Conservation (phyloP, 1,140 invertebrate genomes). For the Platorchestia sp. region DNA sequence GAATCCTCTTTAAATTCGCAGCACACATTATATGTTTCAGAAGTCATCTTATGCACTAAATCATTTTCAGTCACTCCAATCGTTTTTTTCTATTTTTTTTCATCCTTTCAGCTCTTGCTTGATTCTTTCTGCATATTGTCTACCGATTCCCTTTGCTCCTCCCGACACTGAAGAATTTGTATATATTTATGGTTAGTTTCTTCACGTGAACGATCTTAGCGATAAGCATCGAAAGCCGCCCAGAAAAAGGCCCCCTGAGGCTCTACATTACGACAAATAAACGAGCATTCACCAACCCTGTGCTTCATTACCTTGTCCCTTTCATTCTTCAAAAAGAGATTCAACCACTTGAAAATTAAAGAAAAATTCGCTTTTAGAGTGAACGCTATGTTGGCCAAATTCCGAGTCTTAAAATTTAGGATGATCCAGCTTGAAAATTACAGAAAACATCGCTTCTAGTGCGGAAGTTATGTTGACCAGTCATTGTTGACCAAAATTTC, state of each 20-base stretch:
- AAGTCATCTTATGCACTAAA: not conserved
- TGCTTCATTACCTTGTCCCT: not conserved
- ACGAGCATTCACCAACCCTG: conserved; percentile 16
- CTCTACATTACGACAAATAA: conserved; percentile 2
- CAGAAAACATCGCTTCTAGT: too few relatives aligned
- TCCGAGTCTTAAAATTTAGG: too few relatives aligned
- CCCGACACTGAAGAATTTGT: conserved; percentile 38
- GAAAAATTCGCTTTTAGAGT: too few relatives aligned
- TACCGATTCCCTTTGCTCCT: not conserved
- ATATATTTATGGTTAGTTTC: conserved; percentile 40
- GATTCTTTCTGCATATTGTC: not conserved
- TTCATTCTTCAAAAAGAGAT: too few relatives aligned
- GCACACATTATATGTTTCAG: not conserved
- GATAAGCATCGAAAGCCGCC: not conserved
- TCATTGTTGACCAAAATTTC: too few relatives aligned
- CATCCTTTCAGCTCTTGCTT: not conserved
- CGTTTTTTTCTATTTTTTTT: not conserved
- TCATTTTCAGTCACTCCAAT: not conserved
- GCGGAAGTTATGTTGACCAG: too few relatives aligned
- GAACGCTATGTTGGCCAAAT: too few relatives aligned
- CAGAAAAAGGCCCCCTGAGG: not conserved
- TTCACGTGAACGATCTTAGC: conserved; percentile 40
- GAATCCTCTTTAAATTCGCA: not conserved
- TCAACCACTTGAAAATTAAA: too few relatives aligned
- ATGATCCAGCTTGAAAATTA: too few relatives aligned